Evolutionary conservation across 2,797 vertebrate genomes (phyloP).

Genomic region (Lagodon rhomboides): DNA sequence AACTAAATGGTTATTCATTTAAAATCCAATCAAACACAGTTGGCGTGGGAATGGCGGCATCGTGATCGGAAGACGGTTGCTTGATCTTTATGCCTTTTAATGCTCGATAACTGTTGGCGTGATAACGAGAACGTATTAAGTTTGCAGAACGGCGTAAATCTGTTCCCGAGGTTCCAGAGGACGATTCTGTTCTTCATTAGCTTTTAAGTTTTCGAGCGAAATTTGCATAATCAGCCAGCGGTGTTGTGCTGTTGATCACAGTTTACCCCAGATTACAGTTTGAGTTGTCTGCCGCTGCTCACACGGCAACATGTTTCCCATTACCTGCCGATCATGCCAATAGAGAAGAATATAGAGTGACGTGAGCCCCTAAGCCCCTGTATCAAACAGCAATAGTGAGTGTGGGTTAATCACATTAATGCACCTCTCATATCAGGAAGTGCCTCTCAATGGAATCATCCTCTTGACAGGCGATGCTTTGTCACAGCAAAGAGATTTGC

Average conservation of each 20-base stretch:
- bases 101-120: conserved; percentile 29
- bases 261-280: conserved; percentile 18
- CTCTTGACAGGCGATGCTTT: conserved; percentile 77
- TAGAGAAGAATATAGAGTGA: conserved; percentile 61
- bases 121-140: conserved; percentile 25
- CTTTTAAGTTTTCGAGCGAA: conserved; percentile 20
- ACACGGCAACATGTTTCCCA: conserved; percentile 47
- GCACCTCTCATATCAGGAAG: conserved; percentile 79
- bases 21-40: conserved; percentile 21
- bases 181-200: conserved; percentile 34
- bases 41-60: background rate
- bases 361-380: conserved; percentile 66
- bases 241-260: conserved; percentile 20
- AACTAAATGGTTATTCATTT: conserved; percentile 15
- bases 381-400: conserved; percentile 70
- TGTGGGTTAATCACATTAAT: conserved; percentile 83
- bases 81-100: conserved; percentile 41
- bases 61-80: conserved; percentile 12
- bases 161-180: conserved; percentile 11
- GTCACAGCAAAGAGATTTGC: conserved; percentile 68
- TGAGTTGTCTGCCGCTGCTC: conserved; percentile 32
- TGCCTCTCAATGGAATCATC: conserved; percentile 77
- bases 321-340: conserved; percentile 71
- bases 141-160: conserved; percentile 17
- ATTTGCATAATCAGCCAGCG: conserved; percentile 23